Evolutionary conservation across 2,888 invertebrate species (phyloP), one percentile per base, ranked within the genome.

Genomic region (Pharmacophagus antenor): DNA sequence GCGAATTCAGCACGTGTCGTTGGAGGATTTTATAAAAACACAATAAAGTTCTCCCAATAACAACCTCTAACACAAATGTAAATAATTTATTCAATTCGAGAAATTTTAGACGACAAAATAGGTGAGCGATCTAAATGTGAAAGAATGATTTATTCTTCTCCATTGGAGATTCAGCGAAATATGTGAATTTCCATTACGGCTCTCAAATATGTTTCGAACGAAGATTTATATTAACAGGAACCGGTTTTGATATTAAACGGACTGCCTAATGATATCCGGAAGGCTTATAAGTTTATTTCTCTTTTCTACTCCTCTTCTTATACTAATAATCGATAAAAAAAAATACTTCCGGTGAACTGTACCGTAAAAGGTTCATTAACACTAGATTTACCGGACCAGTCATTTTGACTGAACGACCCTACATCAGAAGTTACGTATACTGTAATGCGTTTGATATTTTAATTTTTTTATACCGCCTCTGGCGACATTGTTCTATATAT

Each of bases 151-250:
- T 42, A 22, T 48, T 27, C 7, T 27, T 18, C 12, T 50, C 17
- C 42, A 15, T 27, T 27, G 17, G 31, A 18, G 6, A 17, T 50
- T 17, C 8, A 7, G 15, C 48, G 25, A 22, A 44, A 48, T 37
- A 48, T 56, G 46, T 23, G 47, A 56, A 56, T 56, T 56, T 48
- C 47, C 56, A 49, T 48, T 48, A 31, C 31, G 23, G 41, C 48
- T 23, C 37, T 23, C 20, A 85, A 87, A 85, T 82, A 84, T 83
- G 77, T 82, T 80, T 80, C 74, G 76, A 85, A 84, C 85, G 10
- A 31, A 31, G 31, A 31, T 10, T 31, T 10, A 31, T 12, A 31
- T 8, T 3, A 31, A 31, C 12, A 2, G 31, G 15, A 12, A 31
- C 31, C 12, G 12, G 2, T 3, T 31, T 3, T 31, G 15, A 31